Evolutionary conservation across 2,797 vertebrate species (phyloP), one percentile per base, ranked within the genome.

Genomic region (Amniataba percoides): DNA sequence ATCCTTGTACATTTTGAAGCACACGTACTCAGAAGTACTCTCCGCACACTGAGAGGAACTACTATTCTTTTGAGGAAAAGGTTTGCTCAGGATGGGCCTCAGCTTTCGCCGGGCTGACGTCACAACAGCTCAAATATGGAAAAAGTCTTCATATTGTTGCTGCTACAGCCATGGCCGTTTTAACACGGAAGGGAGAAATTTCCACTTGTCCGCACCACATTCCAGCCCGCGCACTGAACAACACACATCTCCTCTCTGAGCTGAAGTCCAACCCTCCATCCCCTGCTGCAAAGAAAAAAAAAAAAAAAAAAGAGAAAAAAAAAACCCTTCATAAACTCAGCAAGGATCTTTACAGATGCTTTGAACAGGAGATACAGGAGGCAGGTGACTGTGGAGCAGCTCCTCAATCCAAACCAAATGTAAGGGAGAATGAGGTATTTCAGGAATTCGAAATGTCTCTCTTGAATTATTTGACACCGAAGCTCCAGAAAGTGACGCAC

Each of bases 121-220:
- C 89, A 87, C 66, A 60, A 51, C 74, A 63, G 31, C 81, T 75
- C 84, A 80, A 86, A 94, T 91, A 92, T 90, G 92, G 91, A 90
- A 92, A 31, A 92, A 91, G 80, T 88, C 85, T 90, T 89, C 74
- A 86, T 92, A 90, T 91, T 90, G 87, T 91, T 87, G 87, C 87
- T 83, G 81, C 85, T 86, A 59, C 53, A 85, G 80, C 82, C 73
- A 21, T 49, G 76, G 85, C 83, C 72, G 46, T 92, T 93, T 93
- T 93, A 90, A 93, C 93, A 94, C 74, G 42, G 71, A 48, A 89
- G 88, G 90, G 93, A 93, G 90, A 92, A 89, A 90, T 94, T 93
- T 95, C 93, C 92, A 94, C 89, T 90, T 83, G 87, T 91, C 92
- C 82, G 53, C 77, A 82, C 77, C 78, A 88, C 90, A 93, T 93